A percentile compares a stretch with the other conserved stretches of the same genome.
These are phyloP conservation scores for Coelinius sp. DNA, from an alignment of 2,888 invertebrate species.

Conservation along the genomic window DNA sequence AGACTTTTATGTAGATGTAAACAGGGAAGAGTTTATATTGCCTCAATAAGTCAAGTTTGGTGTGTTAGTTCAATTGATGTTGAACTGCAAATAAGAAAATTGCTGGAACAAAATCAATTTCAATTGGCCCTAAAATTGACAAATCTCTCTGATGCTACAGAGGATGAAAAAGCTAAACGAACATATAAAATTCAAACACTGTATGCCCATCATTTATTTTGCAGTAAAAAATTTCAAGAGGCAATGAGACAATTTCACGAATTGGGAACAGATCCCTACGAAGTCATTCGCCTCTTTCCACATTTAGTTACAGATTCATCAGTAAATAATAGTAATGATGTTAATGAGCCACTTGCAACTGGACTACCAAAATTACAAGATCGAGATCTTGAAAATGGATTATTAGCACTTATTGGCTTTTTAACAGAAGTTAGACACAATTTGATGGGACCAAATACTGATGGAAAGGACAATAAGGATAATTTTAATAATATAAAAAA, in stretches of 20 bases:
- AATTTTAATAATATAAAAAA: slow-evolving; percentile 50
- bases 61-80: slow-evolving; percentile 86
- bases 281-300: slow-evolving; percentile 95
- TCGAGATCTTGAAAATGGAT: slow-evolving; percentile 88
- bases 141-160: slow-evolving; percentile 86
- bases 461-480: slow-evolving; percentile 55
- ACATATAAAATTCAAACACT: slow-evolving; percentile 91
- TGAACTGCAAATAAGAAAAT: slow-evolving; percentile 85
- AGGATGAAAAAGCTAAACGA: slow-evolving; percentile 84
- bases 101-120: slow-evolving; percentile 92
- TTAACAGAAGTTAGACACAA: slow-evolving; percentile 82
- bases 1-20: slow-evolving; percentile 82
- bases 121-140: slow-evolving; percentile 93
- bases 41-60: slow-evolving; percentile 92
- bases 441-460: slow-evolving; percentile 70
- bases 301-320: slow-evolving; percentile 81
- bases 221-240: slow-evolving; percentile 87
- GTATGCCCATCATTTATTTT: slow-evolving; percentile 92
- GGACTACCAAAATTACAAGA: slow-evolving; percentile 79
- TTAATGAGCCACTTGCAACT: slow-evolving; percentile 66
- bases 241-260: slow-evolving; percentile 94
- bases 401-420: slow-evolving; percentile 91
- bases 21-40: slow-evolving; percentile 87
- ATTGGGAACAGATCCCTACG: slow-evolving; percentile 92
- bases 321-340: slow-evolving; percentile 63